phyloP scores from a whole-genome alignment of 2,797 vertebrate genomes.

The Hyperoplus lanceolatus region DNA sequence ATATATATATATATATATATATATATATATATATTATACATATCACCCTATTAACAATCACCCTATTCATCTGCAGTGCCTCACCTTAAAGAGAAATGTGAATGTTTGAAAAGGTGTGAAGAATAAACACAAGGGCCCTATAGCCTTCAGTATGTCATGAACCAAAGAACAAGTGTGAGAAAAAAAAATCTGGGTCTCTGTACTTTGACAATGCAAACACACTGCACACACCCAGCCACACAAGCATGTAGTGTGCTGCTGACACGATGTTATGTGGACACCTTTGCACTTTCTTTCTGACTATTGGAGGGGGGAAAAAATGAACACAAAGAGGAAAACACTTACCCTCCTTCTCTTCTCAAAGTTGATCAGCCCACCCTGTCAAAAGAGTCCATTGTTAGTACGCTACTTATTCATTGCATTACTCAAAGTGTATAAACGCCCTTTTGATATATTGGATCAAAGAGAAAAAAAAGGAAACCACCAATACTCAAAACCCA shows the following conservation, averaged over 20 bases:
- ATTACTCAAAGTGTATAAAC: neutral
- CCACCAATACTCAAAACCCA: neutral
- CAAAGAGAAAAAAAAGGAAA: neutral
- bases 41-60: too few species aligned
- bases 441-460: neutral
- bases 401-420: neutral
- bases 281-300: slow-evolving; percentile 5
- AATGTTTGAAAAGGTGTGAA: slow-evolving; percentile 3
- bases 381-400: slow-evolving; percentile 40
- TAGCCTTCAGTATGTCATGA: neutral
- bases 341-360: slow-evolving; percentile 91
- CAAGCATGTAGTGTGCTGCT: neutral
- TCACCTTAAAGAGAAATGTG: neutral
- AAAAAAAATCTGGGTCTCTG: neutral
- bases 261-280: neutral
- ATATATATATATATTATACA: too few species aligned
- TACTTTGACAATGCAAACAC: slow-evolving; percentile 19
- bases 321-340: slow-evolving; percentile 25
- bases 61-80: too few species aligned
- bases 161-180: slow-evolving; percentile 3
- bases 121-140: neutral
- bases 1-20: too few species aligned
- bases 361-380: slow-evolving; percentile 91
- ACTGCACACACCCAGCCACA: slow-evolving; percentile 6
- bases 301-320: neutral